Conservation (phyloP, 2,113 vertebrate species). For the Tretioscincus oriximinensis region DNA sequence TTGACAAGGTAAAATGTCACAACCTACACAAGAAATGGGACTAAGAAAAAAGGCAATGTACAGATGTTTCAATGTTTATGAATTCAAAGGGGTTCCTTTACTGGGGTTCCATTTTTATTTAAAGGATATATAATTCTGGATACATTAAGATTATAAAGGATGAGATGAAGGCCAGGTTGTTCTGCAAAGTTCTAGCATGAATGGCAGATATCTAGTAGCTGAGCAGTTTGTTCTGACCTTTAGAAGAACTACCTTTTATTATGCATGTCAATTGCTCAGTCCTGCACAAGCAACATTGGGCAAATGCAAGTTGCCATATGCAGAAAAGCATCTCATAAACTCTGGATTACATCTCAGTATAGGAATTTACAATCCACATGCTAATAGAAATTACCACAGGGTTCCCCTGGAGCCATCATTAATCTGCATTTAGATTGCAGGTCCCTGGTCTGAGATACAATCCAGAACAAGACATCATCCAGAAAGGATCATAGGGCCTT, state of each 20-base stretch:
- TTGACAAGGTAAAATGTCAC: slow-evolving; percentile 64
- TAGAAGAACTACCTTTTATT: background rate
- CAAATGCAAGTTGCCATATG: background rate
- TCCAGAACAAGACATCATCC: no score
- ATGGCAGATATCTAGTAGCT: no score
- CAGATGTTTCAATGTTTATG: slow-evolving; percentile 70
- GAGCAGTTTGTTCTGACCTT: no score
- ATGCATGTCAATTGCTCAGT: background rate
- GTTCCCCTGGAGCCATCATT: no score
- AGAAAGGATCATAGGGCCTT: no score
- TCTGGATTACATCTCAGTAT: no score
- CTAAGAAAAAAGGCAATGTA: slow-evolving; percentile 73
- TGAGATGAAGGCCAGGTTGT: slow-evolving; percentile 67
- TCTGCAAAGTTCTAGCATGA: slow-evolving; percentile 58
- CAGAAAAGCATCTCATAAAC: background rate
- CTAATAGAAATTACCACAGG: no score
- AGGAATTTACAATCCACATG: no score
- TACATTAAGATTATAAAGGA: slow-evolving; percentile 69
- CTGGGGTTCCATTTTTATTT: slow-evolving; percentile 68
- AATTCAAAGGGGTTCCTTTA: slow-evolving; percentile 66
- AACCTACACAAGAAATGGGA: slow-evolving; percentile 65
- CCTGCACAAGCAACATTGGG: background rate
- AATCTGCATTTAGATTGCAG: no score
- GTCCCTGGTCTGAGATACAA: no score
- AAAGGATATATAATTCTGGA: slow-evolving; percentile 71